phyloP scores from a whole-genome alignment of 2,888 invertebrate species.

The Reticulitermes lucifugus region DNA sequence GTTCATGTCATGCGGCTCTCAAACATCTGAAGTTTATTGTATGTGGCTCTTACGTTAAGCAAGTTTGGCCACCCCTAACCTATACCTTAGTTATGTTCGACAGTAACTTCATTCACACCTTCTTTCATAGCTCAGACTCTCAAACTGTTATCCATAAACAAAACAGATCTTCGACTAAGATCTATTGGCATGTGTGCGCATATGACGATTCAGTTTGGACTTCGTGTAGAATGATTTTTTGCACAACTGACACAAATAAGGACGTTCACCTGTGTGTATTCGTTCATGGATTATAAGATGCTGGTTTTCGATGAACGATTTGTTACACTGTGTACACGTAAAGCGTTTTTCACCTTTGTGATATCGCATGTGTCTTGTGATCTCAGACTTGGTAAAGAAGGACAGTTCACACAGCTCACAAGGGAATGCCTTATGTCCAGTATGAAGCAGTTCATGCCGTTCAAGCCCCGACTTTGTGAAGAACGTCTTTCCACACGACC shows the following conservation, averaged over 20 bases:
- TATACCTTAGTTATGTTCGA: too few relatives aligned
- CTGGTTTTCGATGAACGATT: slow-evolving; percentile 60
- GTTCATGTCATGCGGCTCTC: too few relatives aligned
- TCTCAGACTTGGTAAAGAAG: slow-evolving; percentile 59
- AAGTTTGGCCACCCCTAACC: too few relatives aligned
- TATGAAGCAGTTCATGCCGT: slow-evolving; percentile 59
- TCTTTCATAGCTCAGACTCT: not conserved
- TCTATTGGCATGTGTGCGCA: slow-evolving; percentile 39
- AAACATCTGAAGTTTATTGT: too few relatives aligned
- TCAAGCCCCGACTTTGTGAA: slow-evolving; percentile 59
- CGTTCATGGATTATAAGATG: slow-evolving; percentile 60
- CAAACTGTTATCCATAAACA: not conserved
- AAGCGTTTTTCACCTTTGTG: slow-evolving; percentile 60
- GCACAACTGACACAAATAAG: slow-evolving; percentile 59
- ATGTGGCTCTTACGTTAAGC: too few relatives aligned
- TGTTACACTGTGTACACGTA: slow-evolving; percentile 58
- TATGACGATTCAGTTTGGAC: slow-evolving; percentile 60
- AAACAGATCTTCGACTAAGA: not conserved
- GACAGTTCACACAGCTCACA: slow-evolving; percentile 59
- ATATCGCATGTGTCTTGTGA: slow-evolving; percentile 60
- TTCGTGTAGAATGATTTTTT: slow-evolving; percentile 60
- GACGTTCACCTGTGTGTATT: slow-evolving; percentile 60
- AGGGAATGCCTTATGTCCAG: slow-evolving; percentile 57
- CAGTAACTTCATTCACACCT: not conserved
- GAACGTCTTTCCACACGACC: slow-evolving; percentile 58